Evolutionary conservation across 1,140 invertebrate species (phyloP).

Genomic region (Campoletis sonorensis): DNA sequence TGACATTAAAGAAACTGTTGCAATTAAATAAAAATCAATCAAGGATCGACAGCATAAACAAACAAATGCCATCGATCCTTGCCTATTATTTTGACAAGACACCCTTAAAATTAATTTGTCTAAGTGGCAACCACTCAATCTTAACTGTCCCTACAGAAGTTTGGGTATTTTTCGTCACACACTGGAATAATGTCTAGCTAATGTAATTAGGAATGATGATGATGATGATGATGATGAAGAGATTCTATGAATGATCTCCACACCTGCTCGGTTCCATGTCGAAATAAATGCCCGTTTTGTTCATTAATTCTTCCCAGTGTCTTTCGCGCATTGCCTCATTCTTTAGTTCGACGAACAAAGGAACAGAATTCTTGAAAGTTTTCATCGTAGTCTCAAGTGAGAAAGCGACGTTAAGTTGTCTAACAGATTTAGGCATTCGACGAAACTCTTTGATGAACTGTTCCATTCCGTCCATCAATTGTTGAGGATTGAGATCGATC

Average conservation of each 20-base stretch:
- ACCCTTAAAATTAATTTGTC: background rate
- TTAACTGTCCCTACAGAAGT: conserved; percentile 27
- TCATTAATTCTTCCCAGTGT: conserved; percentile 93
- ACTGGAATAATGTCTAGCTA: background rate
- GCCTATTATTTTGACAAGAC: background rate
- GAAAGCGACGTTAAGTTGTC: conserved; percentile 79
- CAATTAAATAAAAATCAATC: too few species aligned
- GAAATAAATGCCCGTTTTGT: conserved; percentile 89
- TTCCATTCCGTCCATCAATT: conserved; percentile 91
- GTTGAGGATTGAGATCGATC: conserved; percentile 89
- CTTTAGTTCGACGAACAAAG: conserved; percentile 92
- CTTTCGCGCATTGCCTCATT: conserved; percentile 92
- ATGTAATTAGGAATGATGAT: background rate
- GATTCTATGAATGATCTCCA: conserved; percentile 49
- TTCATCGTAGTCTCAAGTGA: conserved; percentile 90
- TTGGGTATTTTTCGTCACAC: background rate
- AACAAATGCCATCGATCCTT: conserved; percentile 7
- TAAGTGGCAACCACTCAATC: background rate
- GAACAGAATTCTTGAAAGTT: conserved; percentile 90
- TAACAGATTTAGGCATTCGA: conserved; percentile 79
- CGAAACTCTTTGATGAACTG: conserved; percentile 87
- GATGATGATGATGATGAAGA: background rate
- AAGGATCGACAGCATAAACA: too few species aligned
- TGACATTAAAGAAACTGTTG: background rate
- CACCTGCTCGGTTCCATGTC: conserved; percentile 88